phyloP scores from a whole-genome alignment of 1,140 invertebrate genomes.

The Galleria mellonella region DNA sequence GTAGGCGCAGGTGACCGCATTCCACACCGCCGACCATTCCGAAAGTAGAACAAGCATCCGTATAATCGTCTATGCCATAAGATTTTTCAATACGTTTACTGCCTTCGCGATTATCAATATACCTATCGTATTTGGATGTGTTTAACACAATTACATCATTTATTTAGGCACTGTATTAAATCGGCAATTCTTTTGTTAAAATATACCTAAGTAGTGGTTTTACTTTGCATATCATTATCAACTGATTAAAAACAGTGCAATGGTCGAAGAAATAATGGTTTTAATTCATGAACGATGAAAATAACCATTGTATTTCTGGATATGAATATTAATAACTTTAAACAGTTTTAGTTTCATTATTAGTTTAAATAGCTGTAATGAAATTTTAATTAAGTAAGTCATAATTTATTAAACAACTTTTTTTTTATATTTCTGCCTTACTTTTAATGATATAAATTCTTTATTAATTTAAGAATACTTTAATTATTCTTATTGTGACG shows the following conservation, averaged over 20 bases:
- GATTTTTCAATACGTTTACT: constrained; percentile 19
- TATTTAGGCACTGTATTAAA: background rate
- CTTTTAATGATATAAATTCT: no score
- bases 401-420: no score
- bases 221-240: no score
- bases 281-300: constrained; percentile 9
- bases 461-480: no score
- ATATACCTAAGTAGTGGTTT: no score
- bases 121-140: no score
- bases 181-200: constrained; percentile 1
- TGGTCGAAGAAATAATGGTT: background rate
- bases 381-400: no score
- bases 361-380: no score
- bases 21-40: constrained; percentile 31
- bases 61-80: constrained; percentile 20
- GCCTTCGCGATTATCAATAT: background rate
- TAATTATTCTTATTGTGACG: no score
- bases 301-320: background rate
- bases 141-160: no score
- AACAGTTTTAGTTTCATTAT: constrained; percentile 4
- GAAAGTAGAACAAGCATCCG: constrained; percentile 51
- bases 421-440: no score
- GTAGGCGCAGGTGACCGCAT: constrained; percentile 43
- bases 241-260: constrained; percentile 5
- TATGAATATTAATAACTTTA: constrained; percentile 7